Evolutionary conservation across 2,797 vertebrate species (phyloP), one percentile per base, ranked within the genome.

Genomic region (Sebastiscus tertius): DNA sequence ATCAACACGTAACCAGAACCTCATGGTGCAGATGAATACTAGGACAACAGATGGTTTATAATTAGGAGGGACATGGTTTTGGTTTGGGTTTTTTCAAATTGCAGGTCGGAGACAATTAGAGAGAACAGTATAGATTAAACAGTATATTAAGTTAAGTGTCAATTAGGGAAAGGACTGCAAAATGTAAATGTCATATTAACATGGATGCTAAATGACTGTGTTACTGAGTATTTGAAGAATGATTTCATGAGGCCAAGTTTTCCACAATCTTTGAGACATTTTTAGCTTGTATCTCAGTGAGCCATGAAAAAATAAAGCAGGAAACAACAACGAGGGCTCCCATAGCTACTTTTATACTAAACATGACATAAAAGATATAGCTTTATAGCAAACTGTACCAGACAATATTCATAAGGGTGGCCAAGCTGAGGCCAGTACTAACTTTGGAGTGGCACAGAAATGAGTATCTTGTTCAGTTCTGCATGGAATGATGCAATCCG

Each of bases 1-100:
- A 77, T 74, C 46, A 65, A 56, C 10, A 29, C 16, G 49, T 46
- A 83, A 67, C 61, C 27, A 18, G 5, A 42, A 24, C 54, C n/a
- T n/a, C 29, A 26, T 84, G 62, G 33, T 29, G 76, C 27, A 12
- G 9, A 11, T 63, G 39, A 59, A 62, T 22, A 67, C 8, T 12
- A 22, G 11, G 54, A 60, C n/a, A 77, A 71, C 60, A 79, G 72
- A 75, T 72, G 62, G 56, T 26, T 81, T 68, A n/a, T 49, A 72
- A 75, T 56, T 59, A n/a, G 4, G 20, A 34, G 4, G 22, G 26
- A 46, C 4, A 13, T 54, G 12, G 12, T 66, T 22, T 33, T 56
- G 6, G 1, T 29, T 39, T 39, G 0, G 1, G 10, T 26, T 46
- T n/a, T 42, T 46, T 33, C 5, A 11, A 33, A 64, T 20, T 31